A percentile compares a stretch with the other conserved stretches of the same genome.
Conservation (phyloP, 53 echinoderm and acorn worm genomes). For the Holothuria scabra region DNA sequence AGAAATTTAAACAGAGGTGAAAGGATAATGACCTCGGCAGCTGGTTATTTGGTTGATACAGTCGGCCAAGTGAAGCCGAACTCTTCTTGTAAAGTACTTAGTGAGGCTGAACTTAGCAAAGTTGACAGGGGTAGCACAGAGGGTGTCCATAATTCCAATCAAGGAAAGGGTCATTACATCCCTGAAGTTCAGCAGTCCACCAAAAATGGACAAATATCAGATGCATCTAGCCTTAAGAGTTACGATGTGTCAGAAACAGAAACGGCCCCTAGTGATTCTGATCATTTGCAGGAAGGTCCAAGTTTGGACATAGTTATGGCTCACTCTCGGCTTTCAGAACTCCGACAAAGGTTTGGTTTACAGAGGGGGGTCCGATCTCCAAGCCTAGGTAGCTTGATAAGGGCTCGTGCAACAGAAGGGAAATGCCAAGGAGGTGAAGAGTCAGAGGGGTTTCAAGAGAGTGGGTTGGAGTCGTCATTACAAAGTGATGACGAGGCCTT, state of each 20-base stretch:
- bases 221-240: constrained; percentile 2
- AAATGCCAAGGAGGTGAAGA: not conserved
- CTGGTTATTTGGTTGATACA: too few relatives aligned
- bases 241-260: constrained; percentile 33
- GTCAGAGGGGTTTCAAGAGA: not conserved
- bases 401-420: constrained; percentile 53
- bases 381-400: constrained; percentile 71
- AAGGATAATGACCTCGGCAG: too few relatives aligned
- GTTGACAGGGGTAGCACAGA: too few relatives aligned
- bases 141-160: too few relatives aligned
- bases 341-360: not conserved
- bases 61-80: too few relatives aligned
- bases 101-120: too few relatives aligned
- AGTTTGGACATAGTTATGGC: too few relatives aligned
- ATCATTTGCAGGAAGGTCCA: not conserved
- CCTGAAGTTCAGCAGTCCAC: constrained; percentile 11
- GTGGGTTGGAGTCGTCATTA: too few relatives aligned
- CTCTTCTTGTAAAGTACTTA: too few relatives aligned
- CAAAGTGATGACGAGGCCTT: too few relatives aligned
- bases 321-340: not conserved
- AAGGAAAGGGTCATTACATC: not conserved
- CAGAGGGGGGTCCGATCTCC: constrained; percentile 45
- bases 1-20: too few relatives aligned
- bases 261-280: constrained; percentile 31
- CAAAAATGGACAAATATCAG: not conserved